Evolutionary conservation across 2,888 invertebrate species (phyloP), one percentile per base, ranked within the genome.

Genomic region (Trachelus iudaicus): DNA sequence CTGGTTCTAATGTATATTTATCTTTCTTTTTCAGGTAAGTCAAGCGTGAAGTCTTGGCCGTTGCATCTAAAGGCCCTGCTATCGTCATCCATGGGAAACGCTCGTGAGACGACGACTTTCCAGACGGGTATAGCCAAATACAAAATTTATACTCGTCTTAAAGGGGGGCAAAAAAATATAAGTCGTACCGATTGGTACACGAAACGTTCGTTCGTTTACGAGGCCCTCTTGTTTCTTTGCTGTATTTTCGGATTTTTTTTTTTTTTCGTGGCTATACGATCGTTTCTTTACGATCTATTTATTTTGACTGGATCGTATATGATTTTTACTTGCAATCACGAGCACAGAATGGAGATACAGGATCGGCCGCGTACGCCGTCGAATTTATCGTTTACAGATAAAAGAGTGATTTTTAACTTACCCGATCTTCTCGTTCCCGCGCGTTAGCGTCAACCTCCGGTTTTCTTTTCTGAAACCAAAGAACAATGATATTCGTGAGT

Each of bases 21-120:
- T 82, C 79, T 86, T 81, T 84, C 82, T 83, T 83, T 87, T 87
- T 69, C 86, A 89, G 88, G 88, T 89, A 87, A 89, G 88, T 83
- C 81, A 80, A 75, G 80, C 76, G 75, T 75, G 69, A 77, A 73
- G 73, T 77, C 74, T 23, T 33, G 11, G 71, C 15, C 6, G 71
- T 33, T 71, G 71, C 31, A 15, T 31, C 71, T 11, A 23, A 30
- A 15, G 74, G 35, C 6, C 35, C 74, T 33, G 34, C 23, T n/a
- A 30, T 34, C 73, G 73, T 34, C 30, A 6, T 56, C 23, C 40
- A 15, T 56, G 40, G 40, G 40, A 56, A 56, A 56, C 1, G 40
- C 40, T 56, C 23, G 40, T 56, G 9, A 23, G 40, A 56, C 23
- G 40, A 56, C 40, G 40, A 15, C 23, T 2, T 23, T 23, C 40